Base-by-base conservation (phyloP, 2,888 invertebrate genomes). In the Ophioninae sp. region DNA sequence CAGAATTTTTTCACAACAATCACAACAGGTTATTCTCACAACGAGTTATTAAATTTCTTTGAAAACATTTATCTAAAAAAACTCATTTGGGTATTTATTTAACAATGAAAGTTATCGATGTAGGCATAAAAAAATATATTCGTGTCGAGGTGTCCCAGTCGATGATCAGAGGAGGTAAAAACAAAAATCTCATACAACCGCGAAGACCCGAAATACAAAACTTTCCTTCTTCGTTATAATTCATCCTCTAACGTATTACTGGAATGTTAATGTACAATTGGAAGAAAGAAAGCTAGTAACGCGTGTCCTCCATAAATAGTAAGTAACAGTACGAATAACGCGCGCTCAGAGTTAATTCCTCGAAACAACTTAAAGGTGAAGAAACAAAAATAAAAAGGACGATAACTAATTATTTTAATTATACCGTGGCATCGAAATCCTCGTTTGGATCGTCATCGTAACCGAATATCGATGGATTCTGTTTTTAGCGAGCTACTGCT, bases 231-330 rank as follows among this genome's bases (percentile, higher is more conserved):
- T 65, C 65, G 51, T 58, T 44, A 44, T 67, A 67, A 73, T 71
- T 44, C 73, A 69, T 67, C 73, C n/a, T 61, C 13, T 79, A 68
- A 83, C 20, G 37, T n/a, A 30, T 83, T 77, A 83, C 72, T 83
- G 83, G 83, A 83, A 83, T 83, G 82, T 83, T 72, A 69, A 79
- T 79, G 67, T 83, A 76, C 75, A 72, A 41, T 61, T 72, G 77
- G 61, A 51, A 73, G 61, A 10, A 63, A 71, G 64, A 67, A 71
- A 71, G 39, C 37, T 30, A 13, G 20, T 22, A 20, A 44, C 30
- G 7, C 1, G 58, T 72, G n/a, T 37, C 51, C n/a, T 74, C 64
- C 41, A 64, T 63, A 73, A 61, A 17, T 58, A 69, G 23, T 56
- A 61, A 22, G 71, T 59, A 71, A 71, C 71, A 39, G 9, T 44